phyloP scores from a whole-genome alignment of 1,140 invertebrate genomes.

The Lycorma delicatula region DNA sequence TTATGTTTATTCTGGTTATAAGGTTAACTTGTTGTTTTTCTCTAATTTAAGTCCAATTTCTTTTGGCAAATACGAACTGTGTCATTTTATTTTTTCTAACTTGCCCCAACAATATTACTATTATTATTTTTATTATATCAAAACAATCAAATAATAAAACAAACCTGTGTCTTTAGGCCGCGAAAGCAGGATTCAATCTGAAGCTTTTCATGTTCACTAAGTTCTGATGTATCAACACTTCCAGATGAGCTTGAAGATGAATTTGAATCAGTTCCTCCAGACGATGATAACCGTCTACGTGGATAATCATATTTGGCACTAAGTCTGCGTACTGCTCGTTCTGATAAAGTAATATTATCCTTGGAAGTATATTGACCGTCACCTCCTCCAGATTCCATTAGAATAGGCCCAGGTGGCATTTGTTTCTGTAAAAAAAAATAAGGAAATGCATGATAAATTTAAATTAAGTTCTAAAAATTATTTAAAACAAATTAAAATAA shows the following conservation, averaged over 20 bases:
- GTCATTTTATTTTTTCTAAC: too few species aligned
- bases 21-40: too few species aligned
- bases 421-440: too few species aligned
- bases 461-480: too few species aligned
- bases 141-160: too few species aligned
- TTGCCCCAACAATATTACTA: too few species aligned
- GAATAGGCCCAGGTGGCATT: background rate
- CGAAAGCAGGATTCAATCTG: constrained; percentile 73
- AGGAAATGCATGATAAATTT: too few species aligned
- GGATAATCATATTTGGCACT: background rate
- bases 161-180: constrained; percentile 66
- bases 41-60: too few species aligned
- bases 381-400: background rate
- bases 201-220: constrained; percentile 59
- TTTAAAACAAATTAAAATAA: too few species aligned
- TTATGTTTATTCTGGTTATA: too few species aligned
- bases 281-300: constrained; percentile 12
- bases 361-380: background rate
- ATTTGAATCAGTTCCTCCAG: background rate
- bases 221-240: constrained; percentile 22
- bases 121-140: too few species aligned
- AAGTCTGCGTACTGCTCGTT: background rate
- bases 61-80: too few species aligned
- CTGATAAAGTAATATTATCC: background rate
- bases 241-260: background rate